These are phyloP conservation scores for Eupithecia vulgata DNA, from an alignment of 2,888 invertebrate genomes.

Conservation along the genomic window DNA sequence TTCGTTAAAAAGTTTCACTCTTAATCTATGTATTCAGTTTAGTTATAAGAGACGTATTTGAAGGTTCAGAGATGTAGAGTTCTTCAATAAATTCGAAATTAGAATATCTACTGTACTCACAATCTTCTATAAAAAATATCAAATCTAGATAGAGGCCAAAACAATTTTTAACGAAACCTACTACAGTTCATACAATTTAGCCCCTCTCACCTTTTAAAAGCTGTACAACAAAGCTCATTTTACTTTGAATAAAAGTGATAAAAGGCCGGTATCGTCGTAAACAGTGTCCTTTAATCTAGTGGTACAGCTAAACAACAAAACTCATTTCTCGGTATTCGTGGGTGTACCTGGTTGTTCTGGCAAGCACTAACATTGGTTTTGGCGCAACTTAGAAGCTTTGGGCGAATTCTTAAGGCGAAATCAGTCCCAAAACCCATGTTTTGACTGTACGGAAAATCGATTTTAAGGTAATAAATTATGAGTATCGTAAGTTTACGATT, in stretches of 20 bases:
- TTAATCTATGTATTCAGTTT: not conserved
- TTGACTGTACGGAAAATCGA: too few relatives aligned
- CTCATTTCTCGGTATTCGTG: constrained; percentile 78
- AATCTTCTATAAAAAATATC: not conserved
- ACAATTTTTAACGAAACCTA: not conserved
- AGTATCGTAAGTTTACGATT: too few relatives aligned
- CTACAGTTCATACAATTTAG: not conserved
- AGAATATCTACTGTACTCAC: not conserved
- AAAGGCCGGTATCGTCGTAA: constrained; percentile 59
- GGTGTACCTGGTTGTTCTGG: constrained; percentile 72
- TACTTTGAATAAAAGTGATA: constrained; percentile 11
- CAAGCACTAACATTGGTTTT: constrained; percentile 56
- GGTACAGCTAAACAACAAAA: constrained; percentile 79
- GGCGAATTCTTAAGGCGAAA: constrained; percentile 31
- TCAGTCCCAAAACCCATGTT: too few relatives aligned
- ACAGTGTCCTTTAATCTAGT: constrained; percentile 72
- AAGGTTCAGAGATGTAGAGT: not conserved
- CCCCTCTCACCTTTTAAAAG: not conserved
- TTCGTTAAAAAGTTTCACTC: not conserved
- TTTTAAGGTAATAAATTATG: too few relatives aligned
- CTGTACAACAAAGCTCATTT: constrained; percentile 7
- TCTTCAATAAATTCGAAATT: not conserved
- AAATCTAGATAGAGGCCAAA: not conserved
- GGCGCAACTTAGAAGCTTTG: constrained; percentile 42
- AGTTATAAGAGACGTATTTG: not conserved